Evolutionary conservation across 2,113 vertebrate genomes (phyloP), one percentile per base, ranked within the genome.

Genomic region (Pterophyllum scalare): DNA sequence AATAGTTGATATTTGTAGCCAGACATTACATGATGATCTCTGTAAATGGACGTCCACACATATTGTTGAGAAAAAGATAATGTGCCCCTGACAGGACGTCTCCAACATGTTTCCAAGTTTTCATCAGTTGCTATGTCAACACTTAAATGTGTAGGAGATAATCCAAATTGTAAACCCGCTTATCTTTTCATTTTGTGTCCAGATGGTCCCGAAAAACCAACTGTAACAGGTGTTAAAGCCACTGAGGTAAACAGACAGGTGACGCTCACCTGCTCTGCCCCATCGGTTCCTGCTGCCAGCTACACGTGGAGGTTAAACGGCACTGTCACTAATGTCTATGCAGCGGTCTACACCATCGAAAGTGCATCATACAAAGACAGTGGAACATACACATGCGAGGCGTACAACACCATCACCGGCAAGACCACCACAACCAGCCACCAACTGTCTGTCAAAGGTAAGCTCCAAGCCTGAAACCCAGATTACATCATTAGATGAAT

Each of bases 221-320:
- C 0, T 2, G 57, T 96, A 57, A 1, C 0, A 0, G 95, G 86
- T 0, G 0, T 12, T 0, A 0, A 2, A 0, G 62, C n/a, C 0
- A 93, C 94, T 0, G 75, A 90, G 58, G 33, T 95, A 15, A 40
- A 64, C 0, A n/a, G 85, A 0, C 0, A 0, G 0, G 35, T 89
- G 56, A 10, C 0, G 0, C 78, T 96, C 6, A 54, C 2, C 0
- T 96, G 96, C 72, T 3, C 33, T 0, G 87, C 81, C 0, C 0
- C 5, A 0, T 96, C 96, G 0, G 0, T 89, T 1, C 96, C 96
- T 0, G 4, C 49, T 6, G 87, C 93, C 75, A 86, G 1, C 26
- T 93, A 79, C 85, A 76, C n/a, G 19, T 96, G 96, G 96, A 95
- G 85, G 85, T 80, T 95, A 4, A 96, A 96, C 38, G 79, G 24